phyloP scores from a whole-genome alignment of 2,113 vertebrate species.

The Sinosuthora webbiana region DNA sequence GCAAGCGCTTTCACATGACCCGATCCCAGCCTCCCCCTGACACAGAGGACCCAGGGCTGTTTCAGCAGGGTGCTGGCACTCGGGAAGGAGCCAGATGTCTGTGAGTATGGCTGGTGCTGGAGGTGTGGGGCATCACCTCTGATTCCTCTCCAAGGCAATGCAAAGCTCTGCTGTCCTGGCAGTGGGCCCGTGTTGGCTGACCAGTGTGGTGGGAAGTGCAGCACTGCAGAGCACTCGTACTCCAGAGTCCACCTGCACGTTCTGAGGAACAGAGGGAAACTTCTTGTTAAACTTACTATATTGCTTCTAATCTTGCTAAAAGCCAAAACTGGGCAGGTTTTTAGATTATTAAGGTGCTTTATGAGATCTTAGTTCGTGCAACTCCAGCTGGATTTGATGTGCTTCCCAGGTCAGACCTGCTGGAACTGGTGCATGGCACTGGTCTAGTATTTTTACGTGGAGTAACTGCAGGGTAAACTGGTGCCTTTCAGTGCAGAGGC shows the following conservation, averaged over 20 bases:
- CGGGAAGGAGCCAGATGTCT: constrained; percentile 56
- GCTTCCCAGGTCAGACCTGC: background rate
- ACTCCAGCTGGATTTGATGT: background rate
- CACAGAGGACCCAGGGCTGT: background rate
- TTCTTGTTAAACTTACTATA: rapidly evolving
- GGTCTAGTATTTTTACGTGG: background rate
- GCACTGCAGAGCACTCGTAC: background rate
- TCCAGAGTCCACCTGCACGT: rapidly evolving
- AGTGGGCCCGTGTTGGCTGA: rapidly evolving
- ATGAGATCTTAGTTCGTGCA: rapidly evolving
- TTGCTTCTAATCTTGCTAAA: background rate
- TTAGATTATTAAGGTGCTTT: background rate
- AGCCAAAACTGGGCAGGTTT: background rate
- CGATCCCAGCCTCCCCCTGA: background rate
- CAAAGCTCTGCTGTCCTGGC: background rate
- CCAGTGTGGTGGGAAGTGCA: background rate
- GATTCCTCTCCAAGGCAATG: rapidly evolving
- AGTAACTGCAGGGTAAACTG: background rate
- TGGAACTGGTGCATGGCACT: background rate
- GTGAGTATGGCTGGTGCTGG: constrained; percentile 52
- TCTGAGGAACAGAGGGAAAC: background rate
- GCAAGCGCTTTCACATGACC: constrained; percentile 74
- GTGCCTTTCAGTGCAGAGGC: background rate
- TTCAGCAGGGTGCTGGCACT: background rate
- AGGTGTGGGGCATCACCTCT: background rate